phyloP scores from a whole-genome alignment of 37 sponge, comb jelly and placozoan species.

The Agelas oroides region DNA sequence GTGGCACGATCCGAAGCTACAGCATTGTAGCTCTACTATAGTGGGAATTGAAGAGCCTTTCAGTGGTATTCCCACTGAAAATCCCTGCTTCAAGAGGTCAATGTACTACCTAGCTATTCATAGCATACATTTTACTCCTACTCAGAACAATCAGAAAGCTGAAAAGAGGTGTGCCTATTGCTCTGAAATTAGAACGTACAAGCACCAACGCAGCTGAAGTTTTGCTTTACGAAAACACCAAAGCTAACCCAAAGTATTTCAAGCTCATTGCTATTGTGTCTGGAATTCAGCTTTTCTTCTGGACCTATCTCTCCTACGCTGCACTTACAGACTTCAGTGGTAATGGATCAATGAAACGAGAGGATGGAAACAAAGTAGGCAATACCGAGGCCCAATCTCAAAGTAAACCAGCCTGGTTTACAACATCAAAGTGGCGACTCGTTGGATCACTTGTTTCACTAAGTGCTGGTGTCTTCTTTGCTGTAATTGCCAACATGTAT shows the following conservation, averaged over 20 bases:
- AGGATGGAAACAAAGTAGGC: neutral
- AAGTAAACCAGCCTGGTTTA: neutral
- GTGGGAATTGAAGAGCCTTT: too few species aligned
- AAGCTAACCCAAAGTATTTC: slow-evolving; percentile 36
- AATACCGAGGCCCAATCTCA: too few species aligned
- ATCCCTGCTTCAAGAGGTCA: too few species aligned
- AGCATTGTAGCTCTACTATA: too few species aligned
- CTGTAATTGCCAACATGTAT: slow-evolving; percentile 63
- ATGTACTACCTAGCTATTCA: too few species aligned
- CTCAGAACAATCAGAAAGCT: neutral
- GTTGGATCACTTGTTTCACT: slow-evolving; percentile 41
- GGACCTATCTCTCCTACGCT: slow-evolving; percentile 70
- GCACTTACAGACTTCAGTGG: slow-evolving; percentile 31
- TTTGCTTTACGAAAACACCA: slow-evolving; percentile 35
- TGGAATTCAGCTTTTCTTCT: slow-evolving; percentile 62
- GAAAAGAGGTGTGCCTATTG: neutral
- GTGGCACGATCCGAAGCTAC: too few species aligned
- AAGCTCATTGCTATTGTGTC: slow-evolving; percentile 45
- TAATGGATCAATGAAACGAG: neutral
- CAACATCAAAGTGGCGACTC: slow-evolving; percentile 55
- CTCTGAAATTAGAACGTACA: too few species aligned
- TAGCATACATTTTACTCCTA: too few species aligned
- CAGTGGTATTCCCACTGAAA: too few species aligned
- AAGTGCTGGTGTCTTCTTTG: slow-evolving; percentile 58
- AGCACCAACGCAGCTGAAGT: neutral